Evolutionary conservation across 1,140 invertebrate species (phyloP).

Genomic region (Drosophila kurseongensis): DNA sequence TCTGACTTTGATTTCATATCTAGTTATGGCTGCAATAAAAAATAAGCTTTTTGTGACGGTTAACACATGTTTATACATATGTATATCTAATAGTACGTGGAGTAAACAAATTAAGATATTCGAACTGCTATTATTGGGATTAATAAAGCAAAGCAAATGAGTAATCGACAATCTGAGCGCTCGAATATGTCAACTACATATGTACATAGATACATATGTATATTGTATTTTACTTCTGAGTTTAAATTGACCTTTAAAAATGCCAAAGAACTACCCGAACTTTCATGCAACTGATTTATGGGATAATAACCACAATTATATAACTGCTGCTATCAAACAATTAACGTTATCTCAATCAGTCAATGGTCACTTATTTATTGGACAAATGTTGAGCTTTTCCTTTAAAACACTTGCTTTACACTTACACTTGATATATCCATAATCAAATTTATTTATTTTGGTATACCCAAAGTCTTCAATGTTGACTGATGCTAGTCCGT

Average conservation of each 20-base stretch:
- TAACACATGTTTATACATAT: background rate
- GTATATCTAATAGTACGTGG: too few relatives aligned
- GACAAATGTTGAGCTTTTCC: background rate
- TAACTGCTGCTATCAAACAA: background rate
- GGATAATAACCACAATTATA: background rate
- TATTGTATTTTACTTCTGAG: too few relatives aligned
- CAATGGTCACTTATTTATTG: background rate
- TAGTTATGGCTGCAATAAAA: background rate
- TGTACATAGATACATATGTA: too few relatives aligned
- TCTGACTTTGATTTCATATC: conserved; percentile 10
- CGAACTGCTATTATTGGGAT: background rate
- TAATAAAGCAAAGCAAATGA: background rate
- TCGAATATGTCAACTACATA: too few relatives aligned
- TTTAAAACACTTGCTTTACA: background rate
- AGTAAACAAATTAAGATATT: background rate
- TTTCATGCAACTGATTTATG: background rate
- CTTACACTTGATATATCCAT: background rate
- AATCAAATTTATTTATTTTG: background rate
- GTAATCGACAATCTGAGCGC: too few relatives aligned
- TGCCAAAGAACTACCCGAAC: background rate
- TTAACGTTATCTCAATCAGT: background rate
- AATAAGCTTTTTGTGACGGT: background rate
- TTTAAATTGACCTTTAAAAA: background rate
- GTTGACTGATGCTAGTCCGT: background rate
- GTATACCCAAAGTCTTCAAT: background rate